A percentile compares a stretch with the other conserved stretches of the same genome.
phyloP scores from a whole-genome alignment of 2,797 vertebrate genomes.

The Pseudocheirus occidentalis region DNA sequence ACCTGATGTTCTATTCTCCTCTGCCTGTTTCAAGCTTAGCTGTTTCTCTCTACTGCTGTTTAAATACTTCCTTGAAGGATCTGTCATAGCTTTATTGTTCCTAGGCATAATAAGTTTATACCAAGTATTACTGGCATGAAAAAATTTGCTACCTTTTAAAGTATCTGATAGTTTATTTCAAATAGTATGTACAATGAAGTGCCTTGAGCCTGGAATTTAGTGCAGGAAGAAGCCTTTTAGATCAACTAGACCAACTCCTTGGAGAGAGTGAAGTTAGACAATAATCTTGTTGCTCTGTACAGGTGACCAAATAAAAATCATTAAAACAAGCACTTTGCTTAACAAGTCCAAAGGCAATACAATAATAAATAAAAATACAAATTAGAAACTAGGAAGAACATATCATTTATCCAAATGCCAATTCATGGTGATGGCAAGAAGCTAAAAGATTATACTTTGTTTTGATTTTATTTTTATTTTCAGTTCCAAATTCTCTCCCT shows the following conservation, averaged over 20 bases:
- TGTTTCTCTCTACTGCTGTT: constrained; percentile 94
- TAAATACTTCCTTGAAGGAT: constrained; percentile 93
- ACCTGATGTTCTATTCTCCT: constrained; percentile 94
- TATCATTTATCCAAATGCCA: constrained; percentile 44
- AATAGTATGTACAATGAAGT: not conserved
- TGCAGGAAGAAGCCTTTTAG: not conserved
- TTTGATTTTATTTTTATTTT: constrained; percentile 5
- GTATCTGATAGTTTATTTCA: constrained; percentile 39
- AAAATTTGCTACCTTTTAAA: constrained; percentile 47
- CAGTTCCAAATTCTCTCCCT: not conserved
- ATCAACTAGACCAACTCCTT: not conserved
- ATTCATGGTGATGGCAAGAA: not conserved
- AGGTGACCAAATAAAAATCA: constrained; percentile 34
- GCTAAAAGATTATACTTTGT: constrained; percentile 10
- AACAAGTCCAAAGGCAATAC: constrained; percentile 31
- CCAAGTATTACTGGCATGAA: constrained; percentile 24
- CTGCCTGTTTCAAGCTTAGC: constrained; percentile 90
- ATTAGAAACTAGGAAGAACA: constrained; percentile 23
- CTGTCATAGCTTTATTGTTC: constrained; percentile 95
- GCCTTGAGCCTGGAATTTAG: not conserved
- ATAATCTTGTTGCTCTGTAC: constrained; percentile 10
- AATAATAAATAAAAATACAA: constrained; percentile 6
- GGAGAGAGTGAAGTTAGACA: not conserved
- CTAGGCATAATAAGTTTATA: constrained; percentile 82
- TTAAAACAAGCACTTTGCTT: constrained; percentile 54